Percentiles rank a stretch among this genome's conserved stretches.
These are phyloP conservation scores for Linurgus olivaceus DNA, from an alignment of 2,797 vertebrate genomes.

Conservation along the genomic window DNA sequence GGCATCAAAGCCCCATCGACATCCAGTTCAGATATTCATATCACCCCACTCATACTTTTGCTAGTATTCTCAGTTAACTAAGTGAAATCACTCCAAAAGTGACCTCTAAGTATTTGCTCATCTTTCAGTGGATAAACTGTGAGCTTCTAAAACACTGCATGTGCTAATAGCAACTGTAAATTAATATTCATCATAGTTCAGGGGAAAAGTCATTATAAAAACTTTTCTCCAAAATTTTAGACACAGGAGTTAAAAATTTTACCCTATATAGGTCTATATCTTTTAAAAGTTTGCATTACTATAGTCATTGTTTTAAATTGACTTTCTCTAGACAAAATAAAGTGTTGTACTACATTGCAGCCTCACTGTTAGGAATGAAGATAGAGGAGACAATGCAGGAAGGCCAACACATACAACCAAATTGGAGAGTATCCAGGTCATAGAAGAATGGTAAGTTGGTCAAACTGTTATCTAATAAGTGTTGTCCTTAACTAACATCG, in stretches of 20 bases:
- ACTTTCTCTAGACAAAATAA: conserved; percentile 77
- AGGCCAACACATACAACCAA: conserved; percentile 87
- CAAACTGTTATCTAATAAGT: background rate
- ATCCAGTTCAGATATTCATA: background rate
- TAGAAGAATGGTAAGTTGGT: conserved; percentile 90
- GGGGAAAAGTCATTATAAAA: background rate
- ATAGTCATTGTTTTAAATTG: conserved; percentile 45
- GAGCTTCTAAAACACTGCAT: background rate
- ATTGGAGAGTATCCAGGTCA: conserved; percentile 93
- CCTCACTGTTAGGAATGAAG: conserved; percentile 92
- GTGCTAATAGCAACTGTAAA: background rate
- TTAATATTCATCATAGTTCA: background rate
- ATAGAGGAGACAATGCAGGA: conserved; percentile 87
- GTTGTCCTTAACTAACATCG: background rate
- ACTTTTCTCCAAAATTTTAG: background rate
- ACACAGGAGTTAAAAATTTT: background rate
- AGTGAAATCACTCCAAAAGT: background rate
- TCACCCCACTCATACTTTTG: background rate
- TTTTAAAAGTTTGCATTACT: background rate
- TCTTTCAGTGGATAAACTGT: background rate
- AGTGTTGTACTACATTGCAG: conserved; percentile 80
- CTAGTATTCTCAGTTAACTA: background rate
- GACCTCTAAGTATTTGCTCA: background rate
- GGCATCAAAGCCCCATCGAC: background rate
- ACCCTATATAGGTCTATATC: background rate